phyloP scores from a whole-genome alignment of 2,888 invertebrate genomes.

The Ashinkailepas kermadecensis region DNA sequence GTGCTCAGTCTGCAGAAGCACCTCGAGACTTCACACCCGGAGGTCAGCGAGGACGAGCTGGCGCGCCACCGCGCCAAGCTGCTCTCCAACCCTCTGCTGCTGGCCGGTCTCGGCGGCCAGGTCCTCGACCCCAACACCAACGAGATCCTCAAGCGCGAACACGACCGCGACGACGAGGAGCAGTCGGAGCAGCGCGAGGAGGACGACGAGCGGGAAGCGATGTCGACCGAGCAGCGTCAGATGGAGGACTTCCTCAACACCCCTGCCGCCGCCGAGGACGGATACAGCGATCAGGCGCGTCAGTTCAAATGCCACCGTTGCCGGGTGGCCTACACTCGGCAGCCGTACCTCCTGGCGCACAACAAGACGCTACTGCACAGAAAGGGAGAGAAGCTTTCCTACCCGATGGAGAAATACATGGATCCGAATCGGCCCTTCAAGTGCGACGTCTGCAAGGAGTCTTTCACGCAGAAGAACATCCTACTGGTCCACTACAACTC shows the following conservation, averaged over 20 bases:
- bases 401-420: constrained; percentile 86
- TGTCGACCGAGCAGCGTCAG: constrained; percentile 63
- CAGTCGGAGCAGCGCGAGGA: background rate
- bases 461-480: constrained; percentile 92
- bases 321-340: constrained; percentile 83
- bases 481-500: constrained; percentile 90
- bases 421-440: constrained; percentile 91
- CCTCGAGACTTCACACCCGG: constrained; percentile 61
- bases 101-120: constrained; percentile 57
- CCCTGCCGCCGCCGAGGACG: constrained; percentile 81
- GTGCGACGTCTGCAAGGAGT: constrained; percentile 93
- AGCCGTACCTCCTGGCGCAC: constrained; percentile 81
- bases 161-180: constrained; percentile 58
- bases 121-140: constrained; percentile 38
- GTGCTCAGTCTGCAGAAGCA: constrained; percentile 83
- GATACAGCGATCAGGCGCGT: constrained; percentile 78
- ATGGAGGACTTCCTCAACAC: constrained; percentile 85
- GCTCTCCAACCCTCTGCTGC: constrained; percentile 63
- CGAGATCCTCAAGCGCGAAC: constrained; percentile 40
- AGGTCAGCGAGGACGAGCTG: constrained; percentile 67
- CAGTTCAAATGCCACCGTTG: constrained; percentile 92
- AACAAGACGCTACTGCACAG: constrained; percentile 84
- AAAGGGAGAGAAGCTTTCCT: constrained; percentile 80
- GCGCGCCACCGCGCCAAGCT: constrained; percentile 69
- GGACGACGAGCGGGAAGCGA: constrained; percentile 34